Evolutionary conservation across 2,797 vertebrate species (phyloP).

Genomic region (Catamblyrhynchus diadema): DNA sequence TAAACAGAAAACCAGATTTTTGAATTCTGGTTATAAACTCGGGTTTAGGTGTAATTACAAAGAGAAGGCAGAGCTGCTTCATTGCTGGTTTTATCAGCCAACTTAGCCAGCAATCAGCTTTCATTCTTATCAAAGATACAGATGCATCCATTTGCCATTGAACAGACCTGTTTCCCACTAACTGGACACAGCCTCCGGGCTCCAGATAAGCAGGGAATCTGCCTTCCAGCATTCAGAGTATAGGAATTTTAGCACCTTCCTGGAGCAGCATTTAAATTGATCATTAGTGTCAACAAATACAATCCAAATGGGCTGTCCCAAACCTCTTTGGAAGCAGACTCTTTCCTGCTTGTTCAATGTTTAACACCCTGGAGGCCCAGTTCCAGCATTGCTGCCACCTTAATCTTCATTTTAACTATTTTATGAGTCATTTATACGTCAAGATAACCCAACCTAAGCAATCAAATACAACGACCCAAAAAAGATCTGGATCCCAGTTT

Average conservation of each 20-base stretch:
- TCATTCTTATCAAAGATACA: background rate
- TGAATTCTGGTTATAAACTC: background rate
- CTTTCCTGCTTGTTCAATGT: background rate
- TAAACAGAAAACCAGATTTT: accelerated
- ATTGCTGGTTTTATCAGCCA: background rate
- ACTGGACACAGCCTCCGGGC: background rate
- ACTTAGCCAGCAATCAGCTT: background rate
- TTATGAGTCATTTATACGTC: background rate
- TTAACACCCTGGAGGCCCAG: background rate
- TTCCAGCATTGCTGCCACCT: background rate
- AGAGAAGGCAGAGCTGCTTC: background rate
- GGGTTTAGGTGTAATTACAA: background rate
- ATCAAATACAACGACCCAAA: background rate
- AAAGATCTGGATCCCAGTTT: background rate
- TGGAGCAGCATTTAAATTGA: background rate
- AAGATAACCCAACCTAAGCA: background rate
- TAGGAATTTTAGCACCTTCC: constrained; percentile 35
- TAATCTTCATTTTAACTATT: background rate
- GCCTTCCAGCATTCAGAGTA: background rate
- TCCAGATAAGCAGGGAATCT: background rate
- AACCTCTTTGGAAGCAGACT: background rate
- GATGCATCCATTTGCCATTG: background rate
- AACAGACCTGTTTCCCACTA: background rate
- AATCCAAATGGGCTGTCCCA: background rate
- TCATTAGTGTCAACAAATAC: background rate